A percentile compares a stretch with the other conserved stretches of the same genome.
These are phyloP conservation scores for Lobophora halterata DNA, from an alignment of 2,888 invertebrate species.

Conservation along the genomic window DNA sequence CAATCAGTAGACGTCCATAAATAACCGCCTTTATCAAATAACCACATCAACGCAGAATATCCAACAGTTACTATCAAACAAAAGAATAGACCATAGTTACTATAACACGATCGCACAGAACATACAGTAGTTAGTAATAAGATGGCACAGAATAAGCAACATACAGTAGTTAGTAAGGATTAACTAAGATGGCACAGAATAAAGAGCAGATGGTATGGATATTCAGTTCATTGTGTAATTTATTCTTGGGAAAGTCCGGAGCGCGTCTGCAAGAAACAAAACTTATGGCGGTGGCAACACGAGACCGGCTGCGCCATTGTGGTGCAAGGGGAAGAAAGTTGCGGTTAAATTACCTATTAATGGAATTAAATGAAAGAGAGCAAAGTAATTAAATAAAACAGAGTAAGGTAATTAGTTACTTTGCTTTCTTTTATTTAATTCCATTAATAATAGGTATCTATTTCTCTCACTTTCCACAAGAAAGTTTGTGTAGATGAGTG, in stretches of 20 bases:
- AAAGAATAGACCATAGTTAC: too few relatives aligned
- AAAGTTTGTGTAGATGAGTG: too few relatives aligned
- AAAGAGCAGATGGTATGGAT: constrained; percentile 19
- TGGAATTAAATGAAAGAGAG: too few relatives aligned
- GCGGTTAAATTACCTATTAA: background rate
- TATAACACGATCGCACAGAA: background rate
- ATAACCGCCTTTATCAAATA: constrained; percentile 54
- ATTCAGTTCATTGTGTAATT: constrained; percentile 72
- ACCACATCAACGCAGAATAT: constrained; percentile 35
- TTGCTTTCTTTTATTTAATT: too few relatives aligned
- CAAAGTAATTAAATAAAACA: too few relatives aligned
- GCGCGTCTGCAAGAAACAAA: constrained; percentile 66
- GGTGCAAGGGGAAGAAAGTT: constrained; percentile 24
- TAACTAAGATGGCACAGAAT: background rate
- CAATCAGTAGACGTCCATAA: constrained; percentile 33
- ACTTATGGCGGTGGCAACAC: constrained; percentile 74
- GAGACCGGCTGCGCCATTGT: constrained; percentile 52
- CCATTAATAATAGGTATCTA: too few relatives aligned
- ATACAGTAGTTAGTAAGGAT: too few relatives aligned
- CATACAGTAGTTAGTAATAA: background rate
- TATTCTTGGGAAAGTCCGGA: constrained; percentile 64
- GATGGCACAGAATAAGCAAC: background rate
- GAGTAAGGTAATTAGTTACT: too few relatives aligned
- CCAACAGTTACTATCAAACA: too few relatives aligned
- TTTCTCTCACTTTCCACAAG: too few relatives aligned